Conservation (phyloP, 2,113 vertebrate genomes). For the Irena cyanogastra region DNA sequence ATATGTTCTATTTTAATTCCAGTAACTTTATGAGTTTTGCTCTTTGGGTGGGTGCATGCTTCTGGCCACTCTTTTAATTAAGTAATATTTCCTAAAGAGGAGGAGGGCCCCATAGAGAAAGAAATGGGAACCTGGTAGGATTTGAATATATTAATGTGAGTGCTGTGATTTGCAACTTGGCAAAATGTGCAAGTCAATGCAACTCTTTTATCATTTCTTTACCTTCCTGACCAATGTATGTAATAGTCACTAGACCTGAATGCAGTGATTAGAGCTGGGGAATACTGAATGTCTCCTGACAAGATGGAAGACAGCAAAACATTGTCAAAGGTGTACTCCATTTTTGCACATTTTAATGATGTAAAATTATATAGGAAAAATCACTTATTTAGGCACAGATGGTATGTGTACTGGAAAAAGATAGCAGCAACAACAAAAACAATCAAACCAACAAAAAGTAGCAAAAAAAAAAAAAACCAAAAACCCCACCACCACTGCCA, state of each 20-base stretch:
- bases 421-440: neutral
- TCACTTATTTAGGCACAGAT: neutral
- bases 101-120: neutral
- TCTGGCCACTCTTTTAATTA: neutral
- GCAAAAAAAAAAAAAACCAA: neutral
- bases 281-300: neutral
- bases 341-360: neutral
- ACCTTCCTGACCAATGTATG: neutral
- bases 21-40: neutral
- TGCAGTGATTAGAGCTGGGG: neutral
- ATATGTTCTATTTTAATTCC: neutral
- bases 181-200: neutral
- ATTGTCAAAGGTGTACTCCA: neutral
- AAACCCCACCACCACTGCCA: neutral
- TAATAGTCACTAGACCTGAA: neutral
- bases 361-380: neutral
- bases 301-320: neutral
- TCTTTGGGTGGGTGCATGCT: rapidly evolving
- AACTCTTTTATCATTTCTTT: neutral
- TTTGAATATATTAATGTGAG: neutral
- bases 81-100: neutral
- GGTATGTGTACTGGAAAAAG: neutral
- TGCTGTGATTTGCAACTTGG: neutral
- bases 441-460: neutral
- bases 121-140: neutral